A percentile compares a stretch with the other conserved stretches of the same genome.
Conservation (phyloP, 2,888 invertebrate species). For the Tetragonula carbonaria region DNA sequence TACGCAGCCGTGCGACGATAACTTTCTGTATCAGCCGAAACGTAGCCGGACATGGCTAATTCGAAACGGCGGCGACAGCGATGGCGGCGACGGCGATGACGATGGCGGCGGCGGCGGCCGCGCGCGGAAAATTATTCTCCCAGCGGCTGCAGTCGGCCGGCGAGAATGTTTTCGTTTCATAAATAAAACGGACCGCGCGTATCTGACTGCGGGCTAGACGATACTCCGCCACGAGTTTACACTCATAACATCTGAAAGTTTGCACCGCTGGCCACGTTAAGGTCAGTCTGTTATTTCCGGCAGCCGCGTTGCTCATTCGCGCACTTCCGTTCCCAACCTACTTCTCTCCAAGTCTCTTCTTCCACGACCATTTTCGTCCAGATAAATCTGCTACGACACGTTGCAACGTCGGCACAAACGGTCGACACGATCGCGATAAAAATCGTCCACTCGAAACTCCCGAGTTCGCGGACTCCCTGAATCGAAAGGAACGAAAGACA, state of each 20-base stretch:
- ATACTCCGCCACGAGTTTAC: slow-evolving; percentile 60
- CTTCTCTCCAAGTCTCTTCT: background rate
- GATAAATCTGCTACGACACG: background rate
- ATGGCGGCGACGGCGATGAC: too few relatives aligned
- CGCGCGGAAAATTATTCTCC: slow-evolving; percentile 53
- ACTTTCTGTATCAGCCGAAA: slow-evolving; percentile 41
- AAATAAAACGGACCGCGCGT: slow-evolving; percentile 57
- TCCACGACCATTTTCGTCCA: background rate
- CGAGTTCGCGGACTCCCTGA: too few relatives aligned
- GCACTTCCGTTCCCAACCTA: slow-evolving; percentile 1
- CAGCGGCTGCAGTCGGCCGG: background rate
- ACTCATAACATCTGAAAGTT: slow-evolving; percentile 68
- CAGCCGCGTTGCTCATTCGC: slow-evolving; percentile 38
- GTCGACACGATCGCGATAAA: too few relatives aligned
- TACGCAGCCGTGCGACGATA: slow-evolving; percentile 20
- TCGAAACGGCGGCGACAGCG: slow-evolving; percentile 30
- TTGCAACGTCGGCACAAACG: background rate
- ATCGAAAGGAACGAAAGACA: too few relatives aligned
- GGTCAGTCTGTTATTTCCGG: slow-evolving; percentile 58
- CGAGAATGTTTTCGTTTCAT: slow-evolving; percentile 60
- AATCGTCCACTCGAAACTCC: too few relatives aligned
- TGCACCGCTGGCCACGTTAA: slow-evolving; percentile 56
- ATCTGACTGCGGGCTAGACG: slow-evolving; percentile 42
- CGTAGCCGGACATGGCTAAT: slow-evolving; percentile 50
- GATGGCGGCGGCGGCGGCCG: background rate